A percentile compares a stretch with the other conserved stretches of the same genome.
Conservation (phyloP, 2,113 vertebrate genomes). For the Chroicocephalus ridibundus region DNA sequence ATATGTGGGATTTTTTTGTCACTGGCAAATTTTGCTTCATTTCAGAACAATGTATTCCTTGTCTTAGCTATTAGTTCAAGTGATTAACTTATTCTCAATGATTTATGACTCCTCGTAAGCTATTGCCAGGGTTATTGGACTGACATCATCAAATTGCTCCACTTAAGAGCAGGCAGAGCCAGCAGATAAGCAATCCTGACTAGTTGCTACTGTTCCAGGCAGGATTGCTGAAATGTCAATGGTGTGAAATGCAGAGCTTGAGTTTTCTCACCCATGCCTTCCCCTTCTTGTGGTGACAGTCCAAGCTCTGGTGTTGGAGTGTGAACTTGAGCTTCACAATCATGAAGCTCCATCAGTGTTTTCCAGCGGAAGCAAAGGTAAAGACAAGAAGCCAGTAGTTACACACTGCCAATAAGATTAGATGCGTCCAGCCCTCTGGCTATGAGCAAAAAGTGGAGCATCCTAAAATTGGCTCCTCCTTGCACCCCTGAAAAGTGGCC, state of each 20-base stretch:
- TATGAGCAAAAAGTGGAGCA: background rate
- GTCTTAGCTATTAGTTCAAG: background rate
- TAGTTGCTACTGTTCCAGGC: background rate
- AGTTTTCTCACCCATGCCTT: background rate
- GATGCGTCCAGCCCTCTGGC: background rate
- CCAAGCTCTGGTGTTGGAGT: background rate
- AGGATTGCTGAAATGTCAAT: background rate
- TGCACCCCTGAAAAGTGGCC: background rate
- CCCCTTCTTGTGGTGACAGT: background rate
- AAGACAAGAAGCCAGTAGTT: background rate
- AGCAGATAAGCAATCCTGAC: background rate
- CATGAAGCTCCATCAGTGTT: background rate
- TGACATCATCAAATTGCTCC: constrained; percentile 23
- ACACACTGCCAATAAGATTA: background rate
- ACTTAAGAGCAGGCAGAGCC: background rate
- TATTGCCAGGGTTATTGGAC: background rate
- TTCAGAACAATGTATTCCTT: background rate
- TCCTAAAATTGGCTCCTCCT: background rate
- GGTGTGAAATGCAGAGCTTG: background rate
- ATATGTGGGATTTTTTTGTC: background rate
- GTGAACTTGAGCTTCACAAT: background rate
- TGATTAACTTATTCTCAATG: background rate
- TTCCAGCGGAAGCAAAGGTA: background rate
- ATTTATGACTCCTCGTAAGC: constrained; percentile 15
- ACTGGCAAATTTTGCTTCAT: background rate